A percentile compares a stretch with the other conserved stretches of the same genome.
phyloP scores from a whole-genome alignment of 2,888 invertebrate genomes.

The Papilio elwesi region DNA sequence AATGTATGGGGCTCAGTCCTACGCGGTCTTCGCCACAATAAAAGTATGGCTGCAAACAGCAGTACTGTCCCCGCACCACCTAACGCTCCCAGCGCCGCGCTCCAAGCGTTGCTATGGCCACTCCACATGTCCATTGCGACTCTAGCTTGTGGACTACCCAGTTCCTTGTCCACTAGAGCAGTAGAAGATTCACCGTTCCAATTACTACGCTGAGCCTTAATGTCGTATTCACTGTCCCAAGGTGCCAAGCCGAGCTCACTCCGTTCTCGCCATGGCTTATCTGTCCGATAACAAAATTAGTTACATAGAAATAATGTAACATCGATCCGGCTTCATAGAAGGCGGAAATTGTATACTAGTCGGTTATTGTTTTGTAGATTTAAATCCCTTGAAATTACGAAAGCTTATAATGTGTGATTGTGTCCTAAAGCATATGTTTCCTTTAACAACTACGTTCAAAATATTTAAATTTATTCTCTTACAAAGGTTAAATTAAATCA shows the following conservation, averaged over 20 bases:
- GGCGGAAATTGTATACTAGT: conserved; percentile 43
- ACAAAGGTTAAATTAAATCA: background rate
- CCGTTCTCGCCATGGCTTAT: conserved; percentile 74
- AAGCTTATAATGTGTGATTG: too few relatives aligned
- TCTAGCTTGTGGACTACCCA: conserved; percentile 56
- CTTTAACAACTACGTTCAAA: background rate
- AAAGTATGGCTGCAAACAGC: conserved; percentile 64
- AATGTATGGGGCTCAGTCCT: conserved; percentile 61
- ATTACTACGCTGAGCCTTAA: conserved; percentile 47
- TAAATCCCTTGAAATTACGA: too few relatives aligned
- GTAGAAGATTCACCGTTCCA: conserved; percentile 46
- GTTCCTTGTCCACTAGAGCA: conserved; percentile 39
- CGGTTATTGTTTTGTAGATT: conserved; percentile 41
- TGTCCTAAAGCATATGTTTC: background rate
- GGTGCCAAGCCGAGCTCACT: conserved; percentile 59
- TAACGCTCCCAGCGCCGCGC: conserved; percentile 70
- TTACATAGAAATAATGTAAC: conserved; percentile 64
- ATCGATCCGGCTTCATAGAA: conserved; percentile 67
- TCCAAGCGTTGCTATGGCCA: conserved; percentile 65
- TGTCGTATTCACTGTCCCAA: conserved; percentile 57
- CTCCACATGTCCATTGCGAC: conserved; percentile 50
- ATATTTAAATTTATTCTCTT: background rate
- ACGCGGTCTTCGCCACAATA: conserved; percentile 68
- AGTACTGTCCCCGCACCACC: conserved; percentile 73
- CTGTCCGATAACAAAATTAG: conserved; percentile 78